phyloP scores from a whole-genome alignment of 2,888 invertebrate species.

The Hypolimnas misippus region DNA sequence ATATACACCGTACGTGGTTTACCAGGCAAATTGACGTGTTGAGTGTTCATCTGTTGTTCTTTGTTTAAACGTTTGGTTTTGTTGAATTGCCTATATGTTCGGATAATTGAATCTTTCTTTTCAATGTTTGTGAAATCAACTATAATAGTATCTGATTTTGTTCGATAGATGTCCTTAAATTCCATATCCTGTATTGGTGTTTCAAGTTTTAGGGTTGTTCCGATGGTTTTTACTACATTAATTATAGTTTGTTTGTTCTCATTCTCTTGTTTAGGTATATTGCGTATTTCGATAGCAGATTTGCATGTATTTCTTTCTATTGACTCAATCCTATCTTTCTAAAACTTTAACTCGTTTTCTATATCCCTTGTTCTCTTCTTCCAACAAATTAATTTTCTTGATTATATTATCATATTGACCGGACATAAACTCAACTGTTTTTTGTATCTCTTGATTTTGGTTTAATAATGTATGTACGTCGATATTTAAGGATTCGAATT shows the following conservation, averaged over 20 bases:
- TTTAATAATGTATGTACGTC: neutral
- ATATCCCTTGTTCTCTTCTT: neutral
- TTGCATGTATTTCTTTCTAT: neutral
- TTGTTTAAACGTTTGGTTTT: conserved; percentile 2
- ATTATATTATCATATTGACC: neutral
- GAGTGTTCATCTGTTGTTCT: neutral
- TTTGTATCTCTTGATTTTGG: neutral
- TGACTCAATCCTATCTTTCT: neutral
- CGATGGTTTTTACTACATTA: neutral
- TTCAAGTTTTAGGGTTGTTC: neutral
- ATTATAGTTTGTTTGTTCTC: neutral
- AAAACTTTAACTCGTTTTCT: neutral
- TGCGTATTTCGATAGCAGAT: conserved; percentile 1
- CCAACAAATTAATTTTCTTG: neutral
- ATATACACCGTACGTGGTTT: conserved; percentile 1
- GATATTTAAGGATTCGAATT: neutral
- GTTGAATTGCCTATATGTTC: neutral
- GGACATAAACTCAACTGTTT: neutral
- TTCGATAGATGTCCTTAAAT: neutral
- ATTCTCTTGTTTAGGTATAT: neutral
- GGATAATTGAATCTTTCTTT: neutral
- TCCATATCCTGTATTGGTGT: neutral
- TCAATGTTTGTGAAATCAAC: neutral
- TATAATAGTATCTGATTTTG: neutral
- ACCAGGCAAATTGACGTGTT: conserved; percentile 1